Evolutionary conservation across 2,888 invertebrate genomes (phyloP), one percentile per base, ranked within the genome.

Genomic region (Brenthis daphne): DNA sequence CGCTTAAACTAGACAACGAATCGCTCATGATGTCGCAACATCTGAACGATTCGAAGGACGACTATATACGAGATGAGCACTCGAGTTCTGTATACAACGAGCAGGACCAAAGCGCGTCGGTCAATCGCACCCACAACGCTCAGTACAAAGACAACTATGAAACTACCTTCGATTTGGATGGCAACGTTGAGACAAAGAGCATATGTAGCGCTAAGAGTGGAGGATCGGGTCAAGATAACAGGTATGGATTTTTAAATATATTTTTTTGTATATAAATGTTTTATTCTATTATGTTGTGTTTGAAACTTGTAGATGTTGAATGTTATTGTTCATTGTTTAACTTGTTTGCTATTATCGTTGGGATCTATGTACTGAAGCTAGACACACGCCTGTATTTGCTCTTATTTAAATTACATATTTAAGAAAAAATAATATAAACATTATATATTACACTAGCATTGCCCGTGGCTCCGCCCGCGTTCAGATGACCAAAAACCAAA

Each of bases 181-280:
- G 97, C 72, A 97, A 97, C 87, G 96, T 98, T 73, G 98, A 98
- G 87, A 98, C 98, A 5, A 96, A 97, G 79, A 97, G 97, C 76
- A 96, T 97, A 74, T 96, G 97, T 86, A 96, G 96, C 86, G 94
- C 96, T 66, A 96, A 96, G 80, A 95, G 96, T 79, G 95, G 95
- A 73, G 95, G 96, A 78, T 96, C 96, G 33, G 95, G 95, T 79
- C 96, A 96, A 78, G 97, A 96, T 82, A 95, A 94, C 94, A 95
- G 97, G 97, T 97, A 94, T 64, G 37, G 37, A 8, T 43, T 43
- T 43, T 37, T 8, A 43, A 43, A 11, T 43, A 43, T 43, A 4
- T 48, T 68, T 67, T 54, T 58, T 51, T 60, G 54, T 57, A 55
- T 50, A 29, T 56, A 43, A 48, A 37, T 68, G 24, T 51, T 55